phyloP scores from a whole-genome alignment of 2,113 vertebrate species.

The Theropithecus gelada region DNA sequence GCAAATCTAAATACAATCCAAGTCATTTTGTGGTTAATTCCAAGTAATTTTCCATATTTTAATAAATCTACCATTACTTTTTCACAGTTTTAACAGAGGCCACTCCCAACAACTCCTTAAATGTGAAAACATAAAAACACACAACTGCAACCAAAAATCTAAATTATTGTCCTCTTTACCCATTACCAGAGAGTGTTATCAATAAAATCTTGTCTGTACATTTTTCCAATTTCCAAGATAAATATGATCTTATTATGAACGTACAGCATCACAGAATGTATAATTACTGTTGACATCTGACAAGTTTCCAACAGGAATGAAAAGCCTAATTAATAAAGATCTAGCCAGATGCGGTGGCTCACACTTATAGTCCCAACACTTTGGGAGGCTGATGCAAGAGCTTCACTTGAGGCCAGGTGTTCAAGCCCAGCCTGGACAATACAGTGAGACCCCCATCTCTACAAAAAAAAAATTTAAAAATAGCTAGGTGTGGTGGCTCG shows the following conservation, averaged over 20 bases:
- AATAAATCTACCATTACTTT: background rate
- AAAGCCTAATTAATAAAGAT: conserved; percentile 32
- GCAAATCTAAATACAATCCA: background rate
- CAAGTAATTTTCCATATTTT: conserved; percentile 2
- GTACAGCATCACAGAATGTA: background rate
- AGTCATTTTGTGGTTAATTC: background rate
- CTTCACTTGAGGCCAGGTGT: too few species aligned
- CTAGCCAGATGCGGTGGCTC: too few species aligned
- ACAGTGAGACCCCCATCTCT: too few species aligned
- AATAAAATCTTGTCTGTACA: background rate
- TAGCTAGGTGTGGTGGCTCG: too few species aligned
- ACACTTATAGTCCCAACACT: too few species aligned
- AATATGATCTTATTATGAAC: background rate
- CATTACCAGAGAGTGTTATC: background rate
- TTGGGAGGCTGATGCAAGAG: too few species aligned
- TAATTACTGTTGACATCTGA: background rate
- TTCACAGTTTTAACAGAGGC: conserved; percentile 9
- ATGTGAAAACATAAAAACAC: background rate
- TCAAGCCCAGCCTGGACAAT: too few species aligned
- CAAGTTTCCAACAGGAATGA: conserved; percentile 16
- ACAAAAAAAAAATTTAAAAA: too few species aligned
- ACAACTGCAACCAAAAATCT: conserved; percentile 10
- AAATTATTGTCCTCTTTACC: background rate
- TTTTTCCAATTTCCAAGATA: background rate
- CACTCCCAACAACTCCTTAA: background rate